A percentile compares a stretch with the other conserved stretches of the same genome.
Conservation (phyloP, 2,113 vertebrate genomes). For the Myodes glareolus region DNA sequence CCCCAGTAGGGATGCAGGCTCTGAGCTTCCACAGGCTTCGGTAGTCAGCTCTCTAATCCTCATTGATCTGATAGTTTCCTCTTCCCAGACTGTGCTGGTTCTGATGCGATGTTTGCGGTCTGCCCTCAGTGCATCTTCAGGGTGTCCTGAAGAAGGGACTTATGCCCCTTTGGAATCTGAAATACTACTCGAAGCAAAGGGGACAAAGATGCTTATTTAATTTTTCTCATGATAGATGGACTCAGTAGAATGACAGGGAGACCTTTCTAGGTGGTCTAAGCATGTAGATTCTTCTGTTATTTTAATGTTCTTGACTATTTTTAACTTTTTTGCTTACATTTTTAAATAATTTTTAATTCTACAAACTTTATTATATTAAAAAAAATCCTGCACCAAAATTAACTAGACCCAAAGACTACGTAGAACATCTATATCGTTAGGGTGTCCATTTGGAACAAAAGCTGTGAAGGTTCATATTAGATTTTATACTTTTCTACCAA, state of each 20-base stretch:
- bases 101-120: neutral
- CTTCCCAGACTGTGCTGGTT: neutral
- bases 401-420: neutral
- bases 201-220: neutral
- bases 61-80: neutral
- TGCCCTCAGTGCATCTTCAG: neutral
- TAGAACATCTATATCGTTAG: neutral
- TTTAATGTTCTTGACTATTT: neutral
- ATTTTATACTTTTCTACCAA: neutral
- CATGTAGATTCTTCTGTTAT: neutral
- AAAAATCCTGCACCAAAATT: neutral
- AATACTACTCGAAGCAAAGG: slow-evolving; percentile 27
- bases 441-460: neutral
- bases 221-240: neutral
- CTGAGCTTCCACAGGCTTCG: neutral
- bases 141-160: slow-evolving; percentile 17
- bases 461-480: neutral
- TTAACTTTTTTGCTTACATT: neutral
- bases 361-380: neutral
- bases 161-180: neutral
- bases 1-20: neutral
- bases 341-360: neutral
- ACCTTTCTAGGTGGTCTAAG: neutral
- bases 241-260: neutral
- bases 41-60: neutral